Evolutionary conservation across 2,888 invertebrate species (phyloP).

Genomic region (Phymatocera aterrima): DNA sequence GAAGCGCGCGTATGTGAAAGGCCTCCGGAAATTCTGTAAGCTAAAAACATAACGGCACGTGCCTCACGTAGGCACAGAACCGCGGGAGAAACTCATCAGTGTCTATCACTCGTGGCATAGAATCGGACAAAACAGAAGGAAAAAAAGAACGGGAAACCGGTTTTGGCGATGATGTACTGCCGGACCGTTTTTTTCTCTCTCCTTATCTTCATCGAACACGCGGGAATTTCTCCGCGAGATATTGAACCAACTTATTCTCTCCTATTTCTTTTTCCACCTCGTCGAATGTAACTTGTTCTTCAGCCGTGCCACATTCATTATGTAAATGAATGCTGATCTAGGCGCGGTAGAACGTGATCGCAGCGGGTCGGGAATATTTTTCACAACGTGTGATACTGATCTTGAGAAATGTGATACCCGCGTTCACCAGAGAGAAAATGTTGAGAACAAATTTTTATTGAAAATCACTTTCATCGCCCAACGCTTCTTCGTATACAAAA

Average conservation of each 20-base stretch:
- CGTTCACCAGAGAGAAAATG: too few relatives aligned
- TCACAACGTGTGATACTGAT: neutral
- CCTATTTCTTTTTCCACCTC: neutral
- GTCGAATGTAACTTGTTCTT: conserved; percentile 3
- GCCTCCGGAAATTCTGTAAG: neutral
- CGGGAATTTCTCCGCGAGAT: conserved; percentile 9
- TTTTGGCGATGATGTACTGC: neutral
- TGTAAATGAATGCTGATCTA: neutral
- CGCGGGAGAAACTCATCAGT: neutral
- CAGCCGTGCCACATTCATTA: neutral
- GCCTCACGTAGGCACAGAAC: neutral
- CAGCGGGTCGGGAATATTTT: neutral
- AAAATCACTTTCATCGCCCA: too few relatives aligned
- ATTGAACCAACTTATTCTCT: neutral
- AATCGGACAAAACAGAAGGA: neutral
- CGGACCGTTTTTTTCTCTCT: neutral
- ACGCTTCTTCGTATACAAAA: too few relatives aligned
- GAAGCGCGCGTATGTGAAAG: neutral
- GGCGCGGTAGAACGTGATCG: neutral
- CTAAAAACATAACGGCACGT: conserved; percentile 31
- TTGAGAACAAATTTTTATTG: too few relatives aligned
- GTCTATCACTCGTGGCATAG: neutral
- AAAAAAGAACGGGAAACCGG: neutral
- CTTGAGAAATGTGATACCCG: too few relatives aligned
- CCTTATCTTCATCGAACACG: too few relatives aligned